Evolutionary conservation across 2,888 invertebrate species (phyloP).

Genomic region (Strigamia crassipes): DNA sequence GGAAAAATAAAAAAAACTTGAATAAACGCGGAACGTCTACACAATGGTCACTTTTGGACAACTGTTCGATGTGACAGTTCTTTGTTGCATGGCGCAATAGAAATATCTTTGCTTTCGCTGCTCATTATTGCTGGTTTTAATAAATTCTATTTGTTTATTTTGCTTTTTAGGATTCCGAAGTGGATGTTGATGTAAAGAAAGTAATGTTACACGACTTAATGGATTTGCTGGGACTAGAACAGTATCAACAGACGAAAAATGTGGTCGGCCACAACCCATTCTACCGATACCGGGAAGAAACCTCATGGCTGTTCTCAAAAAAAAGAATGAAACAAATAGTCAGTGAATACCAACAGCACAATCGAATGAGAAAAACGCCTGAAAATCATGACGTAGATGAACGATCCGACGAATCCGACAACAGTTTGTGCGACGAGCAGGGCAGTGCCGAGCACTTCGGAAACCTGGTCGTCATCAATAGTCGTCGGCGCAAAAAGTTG

Average conservation of each 20-base stretch:
- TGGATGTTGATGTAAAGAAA: conserved; percentile 78
- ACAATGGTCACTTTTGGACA: too few species aligned
- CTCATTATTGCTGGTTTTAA: too few species aligned
- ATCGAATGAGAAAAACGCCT: not conserved
- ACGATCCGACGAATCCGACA: not conserved
- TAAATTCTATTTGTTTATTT: not conserved
- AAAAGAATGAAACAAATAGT: not conserved
- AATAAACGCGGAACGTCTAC: too few species aligned
- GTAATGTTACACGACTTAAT: conserved; percentile 83
- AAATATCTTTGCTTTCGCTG: too few species aligned
- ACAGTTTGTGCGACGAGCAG: not conserved
- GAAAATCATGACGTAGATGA: not conserved
- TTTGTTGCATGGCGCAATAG: too few species aligned
- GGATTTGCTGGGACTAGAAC: conserved; percentile 71
- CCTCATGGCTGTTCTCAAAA: not conserved
- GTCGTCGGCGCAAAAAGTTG: conserved; percentile 75
- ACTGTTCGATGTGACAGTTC: too few species aligned
- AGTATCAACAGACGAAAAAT: not conserved
- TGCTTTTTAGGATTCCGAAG: conserved; percentile 70
- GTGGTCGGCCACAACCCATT: not conserved
- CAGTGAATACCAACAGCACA: not conserved
- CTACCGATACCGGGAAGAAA: not conserved
- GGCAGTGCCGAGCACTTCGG: conserved; percentile 53
- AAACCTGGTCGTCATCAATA: conserved; percentile 56
- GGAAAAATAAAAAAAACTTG: too few species aligned